Conservation (phyloP, 2,113 vertebrate genomes). For the Myiozetetes cayanensis region DNA sequence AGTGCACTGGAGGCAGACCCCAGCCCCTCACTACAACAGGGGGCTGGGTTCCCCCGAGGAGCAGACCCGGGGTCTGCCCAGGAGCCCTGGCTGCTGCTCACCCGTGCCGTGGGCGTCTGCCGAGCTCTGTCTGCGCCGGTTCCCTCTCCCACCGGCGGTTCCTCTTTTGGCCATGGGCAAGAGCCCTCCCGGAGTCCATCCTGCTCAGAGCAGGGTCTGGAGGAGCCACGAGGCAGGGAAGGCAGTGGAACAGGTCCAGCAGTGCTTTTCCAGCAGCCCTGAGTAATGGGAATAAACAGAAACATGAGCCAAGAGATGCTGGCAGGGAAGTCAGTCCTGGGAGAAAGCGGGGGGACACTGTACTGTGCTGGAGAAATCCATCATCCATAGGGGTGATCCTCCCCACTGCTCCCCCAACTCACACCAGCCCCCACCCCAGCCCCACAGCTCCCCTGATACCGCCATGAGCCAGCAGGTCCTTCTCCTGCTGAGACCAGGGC, state of each 20-base stretch:
- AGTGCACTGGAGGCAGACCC: neutral
- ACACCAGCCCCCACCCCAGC: neutral
- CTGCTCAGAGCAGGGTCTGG: neutral
- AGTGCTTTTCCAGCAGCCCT: neutral
- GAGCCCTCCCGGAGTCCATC: neutral
- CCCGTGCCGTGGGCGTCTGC: neutral
- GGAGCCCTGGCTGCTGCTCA: accelerated
- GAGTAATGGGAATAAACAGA: neutral
- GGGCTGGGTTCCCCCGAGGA: neutral
- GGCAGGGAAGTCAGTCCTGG: neutral
- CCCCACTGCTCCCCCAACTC: neutral
- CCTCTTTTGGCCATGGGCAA: accelerated
- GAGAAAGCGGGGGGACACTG: neutral
- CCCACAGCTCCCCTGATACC: neutral
- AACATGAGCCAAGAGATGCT: neutral
- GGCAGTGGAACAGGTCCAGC: neutral
- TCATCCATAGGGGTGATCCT: neutral
- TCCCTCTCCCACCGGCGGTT: neutral
- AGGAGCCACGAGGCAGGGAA: neutral
- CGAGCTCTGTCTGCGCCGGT: accelerated
- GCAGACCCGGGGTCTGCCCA: neutral
- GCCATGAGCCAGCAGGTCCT: neutral
- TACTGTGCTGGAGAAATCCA: neutral
- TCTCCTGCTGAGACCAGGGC: neutral
- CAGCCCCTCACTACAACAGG: neutral